phyloP scores from a whole-genome alignment of 2,888 invertebrate species.

The Heliconius hortense region DNA sequence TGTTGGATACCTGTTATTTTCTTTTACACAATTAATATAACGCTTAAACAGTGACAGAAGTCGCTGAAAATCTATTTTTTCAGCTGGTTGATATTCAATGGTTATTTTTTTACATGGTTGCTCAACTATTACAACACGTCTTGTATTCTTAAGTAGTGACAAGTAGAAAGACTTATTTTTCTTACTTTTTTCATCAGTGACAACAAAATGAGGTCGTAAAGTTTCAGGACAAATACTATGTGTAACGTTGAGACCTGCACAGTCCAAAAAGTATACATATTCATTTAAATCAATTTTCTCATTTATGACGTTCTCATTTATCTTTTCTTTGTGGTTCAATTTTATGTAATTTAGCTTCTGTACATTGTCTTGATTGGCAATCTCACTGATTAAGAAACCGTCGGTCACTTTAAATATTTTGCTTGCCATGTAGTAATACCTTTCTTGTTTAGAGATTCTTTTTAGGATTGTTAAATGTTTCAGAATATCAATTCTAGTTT shows the following conservation, averaged over 20 bases:
- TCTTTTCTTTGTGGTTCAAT: slow-evolving; percentile 48
- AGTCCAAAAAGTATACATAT: slow-evolving; percentile 47
- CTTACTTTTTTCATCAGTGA: slow-evolving; percentile 40
- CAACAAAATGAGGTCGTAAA: slow-evolving; percentile 48
- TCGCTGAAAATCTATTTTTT: neutral
- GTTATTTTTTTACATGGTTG: neutral
- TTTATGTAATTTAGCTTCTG: slow-evolving; percentile 52
- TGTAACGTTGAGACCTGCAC: neutral
- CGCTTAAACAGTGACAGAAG: neutral
- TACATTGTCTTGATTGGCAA: slow-evolving; percentile 48
- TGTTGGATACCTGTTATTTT: neutral
- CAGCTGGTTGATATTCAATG: neutral
- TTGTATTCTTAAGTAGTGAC: slow-evolving; percentile 43
- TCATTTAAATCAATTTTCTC: slow-evolving; percentile 50
- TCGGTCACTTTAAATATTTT: slow-evolving; percentile 51
- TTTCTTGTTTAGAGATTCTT: slow-evolving; percentile 43
- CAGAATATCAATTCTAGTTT: slow-evolving; percentile 48
- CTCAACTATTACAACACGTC: slow-evolving; percentile 36
- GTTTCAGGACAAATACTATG: slow-evolving; percentile 47
- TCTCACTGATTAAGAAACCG: slow-evolving; percentile 51
- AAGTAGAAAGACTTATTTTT: slow-evolving; percentile 48
- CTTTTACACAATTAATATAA: slow-evolving; percentile 1
- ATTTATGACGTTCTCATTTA: slow-evolving; percentile 43
- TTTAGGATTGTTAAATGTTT: slow-evolving; percentile 50
- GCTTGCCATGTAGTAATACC: slow-evolving; percentile 44